Evolutionary conservation across 1,140 invertebrate species (phyloP).

Genomic region (Leptonema lineaticorne): DNA sequence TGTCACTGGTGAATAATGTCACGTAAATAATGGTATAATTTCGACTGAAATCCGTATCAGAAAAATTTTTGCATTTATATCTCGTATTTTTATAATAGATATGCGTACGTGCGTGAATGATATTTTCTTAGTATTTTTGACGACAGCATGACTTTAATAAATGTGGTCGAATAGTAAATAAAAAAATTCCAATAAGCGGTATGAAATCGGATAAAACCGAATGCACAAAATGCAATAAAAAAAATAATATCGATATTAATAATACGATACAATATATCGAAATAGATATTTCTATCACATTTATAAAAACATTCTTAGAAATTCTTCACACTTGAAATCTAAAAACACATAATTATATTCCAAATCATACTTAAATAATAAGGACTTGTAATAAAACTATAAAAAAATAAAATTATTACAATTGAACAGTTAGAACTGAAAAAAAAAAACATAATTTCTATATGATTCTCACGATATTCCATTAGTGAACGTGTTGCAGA

Average conservation of each 20-base stretch:
- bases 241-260: background rate
- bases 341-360: no score
- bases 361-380: no score
- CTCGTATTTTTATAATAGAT: background rate
- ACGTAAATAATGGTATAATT: constrained; percentile 31
- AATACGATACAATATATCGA: background rate
- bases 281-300: background rate
- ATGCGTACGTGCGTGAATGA: background rate
- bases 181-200: background rate
- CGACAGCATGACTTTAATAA: background rate
- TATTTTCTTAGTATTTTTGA: background rate
- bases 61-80: background rate
- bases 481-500: no score
- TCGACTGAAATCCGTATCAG: background rate
- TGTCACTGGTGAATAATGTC: constrained; percentile 27
- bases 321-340: background rate
- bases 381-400: no score
- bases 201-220: background rate
- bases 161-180: background rate
- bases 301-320: background rate
- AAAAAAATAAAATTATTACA: no score
- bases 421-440: no score
- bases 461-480: no score
- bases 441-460: no score
- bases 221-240: background rate